Percentiles rank a stretch among this genome's conserved stretches.
These are phyloP conservation scores for Schizotus pectinicornis DNA, from an alignment of 2,888 invertebrate genomes.

Conservation along the genomic window DNA sequence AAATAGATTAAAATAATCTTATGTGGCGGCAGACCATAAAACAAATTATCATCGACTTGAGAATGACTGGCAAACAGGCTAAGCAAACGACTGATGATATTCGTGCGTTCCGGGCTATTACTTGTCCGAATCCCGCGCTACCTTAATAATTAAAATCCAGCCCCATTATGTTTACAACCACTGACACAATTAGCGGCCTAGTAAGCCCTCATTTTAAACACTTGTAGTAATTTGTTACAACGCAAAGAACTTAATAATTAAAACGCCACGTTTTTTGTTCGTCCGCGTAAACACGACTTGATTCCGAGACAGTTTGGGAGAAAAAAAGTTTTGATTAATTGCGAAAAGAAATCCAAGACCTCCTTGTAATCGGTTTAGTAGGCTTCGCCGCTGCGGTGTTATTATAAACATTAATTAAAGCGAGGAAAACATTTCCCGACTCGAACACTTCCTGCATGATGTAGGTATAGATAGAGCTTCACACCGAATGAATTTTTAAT, in stretches of 20 bases:
- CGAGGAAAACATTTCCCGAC: conserved; percentile 13
- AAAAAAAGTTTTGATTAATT: background rate
- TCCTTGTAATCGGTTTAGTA: background rate
- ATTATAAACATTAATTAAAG: conserved; percentile 10
- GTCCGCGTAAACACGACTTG: no score
- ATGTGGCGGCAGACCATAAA: conserved; percentile 50
- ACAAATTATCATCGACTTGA: conserved; percentile 48
- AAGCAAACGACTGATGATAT: background rate
- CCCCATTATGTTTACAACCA: no score
- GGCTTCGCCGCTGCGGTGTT: conserved; percentile 2
- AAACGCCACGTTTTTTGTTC: no score
- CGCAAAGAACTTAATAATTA: no score
- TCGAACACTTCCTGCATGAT: conserved; percentile 10
- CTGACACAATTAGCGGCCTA: no score
- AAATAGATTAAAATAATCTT: conserved; percentile 52
- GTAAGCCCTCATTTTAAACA: no score
- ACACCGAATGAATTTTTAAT: conserved; percentile 23
- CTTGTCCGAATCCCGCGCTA: no score
- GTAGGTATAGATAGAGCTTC: conserved; percentile 3
- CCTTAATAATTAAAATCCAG: no score
- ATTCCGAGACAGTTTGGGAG: no score
- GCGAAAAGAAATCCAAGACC: conserved; percentile 4
- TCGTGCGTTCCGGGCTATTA: no score
- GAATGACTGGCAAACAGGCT: conserved; percentile 37
- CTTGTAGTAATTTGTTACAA: no score